Evolutionary conservation across 1,140 invertebrate species (phyloP), one percentile per base, ranked within the genome.

Genomic region (Solenopsis invicta): DNA sequence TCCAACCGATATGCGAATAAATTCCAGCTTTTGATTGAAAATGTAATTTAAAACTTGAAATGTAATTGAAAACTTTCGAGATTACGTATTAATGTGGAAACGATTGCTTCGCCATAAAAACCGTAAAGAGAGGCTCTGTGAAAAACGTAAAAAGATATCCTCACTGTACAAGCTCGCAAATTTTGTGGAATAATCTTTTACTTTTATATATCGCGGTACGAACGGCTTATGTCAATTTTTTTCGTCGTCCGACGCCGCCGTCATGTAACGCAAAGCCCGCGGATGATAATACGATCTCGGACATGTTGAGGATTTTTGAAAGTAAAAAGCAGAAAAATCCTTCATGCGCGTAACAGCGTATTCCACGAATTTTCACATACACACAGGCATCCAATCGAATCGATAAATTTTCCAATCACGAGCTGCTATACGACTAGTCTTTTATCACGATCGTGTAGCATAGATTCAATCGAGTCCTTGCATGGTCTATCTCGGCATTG

Each of bases 321-420:
- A 29, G 59, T 34, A 50, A 59, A 72, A 64, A 10, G 52, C 5
- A 74, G 77, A 87, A 34, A 61, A 59, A 61, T 29, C 16, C 18
- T 21, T 52, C 81, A 48, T 48, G 21, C n/a, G 16, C 50, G 50
- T 67, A 84, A 84, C 45, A 50, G 80, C 80, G 16, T 48, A 87
- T 75, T 82, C 21, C 48, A 24, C 66, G 54, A 52, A 84, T 87
- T 78, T 82, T 56, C 34, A 41, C 78, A 12, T 16, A 13, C 50
- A 29, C 41, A 18, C 21, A 71, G 76, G 64, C 64, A 54, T 41
- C 24, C 21, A 67, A 84, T 84, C 61, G 52, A 74, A 21, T 54
- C 80, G 86, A 54, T 84, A 84, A 52, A 85, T 61, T 87, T 87
- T 87, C 80, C 56, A 72, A 87, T 84, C 45, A 61, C 18, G 80